These are phyloP conservation scores for Piprites chloris DNA, from an alignment of 2,113 vertebrate genomes.

Conservation along the genomic window DNA sequence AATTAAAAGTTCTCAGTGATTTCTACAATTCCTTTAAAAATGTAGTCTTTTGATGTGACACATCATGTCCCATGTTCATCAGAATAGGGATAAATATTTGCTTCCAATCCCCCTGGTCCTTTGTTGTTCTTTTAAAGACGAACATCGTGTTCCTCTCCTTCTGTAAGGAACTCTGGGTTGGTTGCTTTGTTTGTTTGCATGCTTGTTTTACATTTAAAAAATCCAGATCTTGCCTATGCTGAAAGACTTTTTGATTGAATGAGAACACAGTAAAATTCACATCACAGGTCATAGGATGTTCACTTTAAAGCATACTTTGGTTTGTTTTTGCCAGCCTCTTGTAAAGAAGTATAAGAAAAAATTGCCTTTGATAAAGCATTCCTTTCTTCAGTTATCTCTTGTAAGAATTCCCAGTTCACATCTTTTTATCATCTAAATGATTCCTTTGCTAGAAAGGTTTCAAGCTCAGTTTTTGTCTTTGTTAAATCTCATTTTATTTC, in stretches of 20 bases:
- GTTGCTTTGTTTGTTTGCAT: neutral
- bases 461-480: neutral
- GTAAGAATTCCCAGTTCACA: neutral
- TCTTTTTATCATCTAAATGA: constrained; percentile 4
- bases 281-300: neutral
- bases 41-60: neutral
- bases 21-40: neutral
- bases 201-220: neutral
- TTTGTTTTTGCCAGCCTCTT: neutral
- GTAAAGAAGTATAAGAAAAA: neutral
- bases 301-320: neutral
- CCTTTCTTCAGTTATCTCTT: constrained; percentile 7
- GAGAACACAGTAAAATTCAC: neutral
- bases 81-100: neutral
- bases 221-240: neutral
- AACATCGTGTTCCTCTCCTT: neutral
- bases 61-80: neutral
- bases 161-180: neutral
- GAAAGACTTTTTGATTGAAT: neutral
- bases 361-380: neutral
- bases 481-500: neutral
- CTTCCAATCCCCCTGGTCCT: neutral
- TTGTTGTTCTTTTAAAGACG: neutral
- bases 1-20: neutral
- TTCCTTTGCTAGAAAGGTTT: neutral